Evolutionary conservation across 2,113 vertebrate species (phyloP), one percentile per base, ranked within the genome.

Genomic region (Mormyrus iriodes): DNA sequence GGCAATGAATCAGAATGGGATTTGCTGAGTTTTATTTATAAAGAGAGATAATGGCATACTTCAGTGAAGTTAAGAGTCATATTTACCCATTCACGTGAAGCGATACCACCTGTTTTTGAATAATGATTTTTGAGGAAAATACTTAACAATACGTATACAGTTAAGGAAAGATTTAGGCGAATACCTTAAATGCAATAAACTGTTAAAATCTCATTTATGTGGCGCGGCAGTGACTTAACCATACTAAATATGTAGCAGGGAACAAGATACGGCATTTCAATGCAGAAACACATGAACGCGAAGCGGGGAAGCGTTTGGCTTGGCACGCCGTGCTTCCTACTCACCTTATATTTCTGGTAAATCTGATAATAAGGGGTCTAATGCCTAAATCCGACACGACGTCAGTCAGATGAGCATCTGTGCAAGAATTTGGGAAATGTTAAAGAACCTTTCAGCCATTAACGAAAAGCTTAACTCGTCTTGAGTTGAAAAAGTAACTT

Each of bases 41-140:
- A 86, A 19, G 85, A 8, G 31, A 49, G n/a, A 86, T 52, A 55
- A 86, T 86, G 51, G 51, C 85, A 86, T 31, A 83, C 79, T 83
- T 83, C 35, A 49, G 46, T 85, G 82, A 49, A 85, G 39, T 85
- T 69, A 69, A 31, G 61, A 69, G 73, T 79, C 35, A 42, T 76
- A 76, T 79, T 42, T 15, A 79, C 12, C 31, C 73, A 79, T 79
- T 79, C 31, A 79, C 4, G 73, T 49, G 21, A 85, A n/a, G 42
- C 49, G 82, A 85, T n/a, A 85, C 24, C 82, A 46, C 82, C 82
- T 85, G 82, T 49, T 73, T 73, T 85, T 46, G 39, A 49, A n/a
- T 69, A 69, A 42, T 79, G 35, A 79, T 79, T 79, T 79, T 79
- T 79, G 73, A 79, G 73, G 17, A 42, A 76, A 79, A 39, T 79